phyloP scores from a whole-genome alignment of 2,888 invertebrate genomes.

The Biston stratarius region DNA sequence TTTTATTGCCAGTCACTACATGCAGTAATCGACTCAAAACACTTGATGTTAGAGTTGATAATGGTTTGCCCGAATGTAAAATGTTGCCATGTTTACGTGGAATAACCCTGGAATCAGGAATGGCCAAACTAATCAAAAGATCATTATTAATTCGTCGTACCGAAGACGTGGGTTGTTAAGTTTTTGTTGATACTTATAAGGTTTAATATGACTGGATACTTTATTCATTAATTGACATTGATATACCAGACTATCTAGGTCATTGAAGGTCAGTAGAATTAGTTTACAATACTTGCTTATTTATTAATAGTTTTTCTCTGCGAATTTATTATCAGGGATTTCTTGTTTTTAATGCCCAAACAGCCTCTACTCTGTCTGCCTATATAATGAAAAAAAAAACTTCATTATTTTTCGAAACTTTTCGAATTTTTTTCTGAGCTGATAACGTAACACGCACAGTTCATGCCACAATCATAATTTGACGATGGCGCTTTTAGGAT shows the following conservation, averaged over 20 bases:
- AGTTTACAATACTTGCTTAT: constrained; percentile 1
- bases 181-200: constrained; percentile 31
- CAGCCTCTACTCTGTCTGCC: too few relatives aligned
- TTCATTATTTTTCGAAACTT: too few relatives aligned
- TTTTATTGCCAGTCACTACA: constrained; percentile 67
- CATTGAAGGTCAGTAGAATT: background rate
- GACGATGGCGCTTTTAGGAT: too few relatives aligned
- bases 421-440: too few relatives aligned
- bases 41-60: constrained; percentile 55
- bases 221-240: constrained; percentile 15
- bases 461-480: too few relatives aligned
- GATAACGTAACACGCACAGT: too few relatives aligned
- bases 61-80: constrained; percentile 51
- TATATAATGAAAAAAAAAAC: too few relatives aligned
- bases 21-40: constrained; percentile 61
- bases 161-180: constrained; percentile 42
- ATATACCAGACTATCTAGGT: background rate
- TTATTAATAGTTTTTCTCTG: background rate
- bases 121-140: constrained; percentile 77
- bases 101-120: constrained; percentile 76
- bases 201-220: constrained; percentile 21
- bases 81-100: constrained; percentile 75
- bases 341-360: too few relatives aligned
- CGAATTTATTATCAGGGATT: background rate
- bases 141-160: constrained; percentile 66